These are phyloP conservation scores for Cyprinodon tularosa DNA, from an alignment of 2,113 vertebrate genomes.

Conservation along the genomic window DNA sequence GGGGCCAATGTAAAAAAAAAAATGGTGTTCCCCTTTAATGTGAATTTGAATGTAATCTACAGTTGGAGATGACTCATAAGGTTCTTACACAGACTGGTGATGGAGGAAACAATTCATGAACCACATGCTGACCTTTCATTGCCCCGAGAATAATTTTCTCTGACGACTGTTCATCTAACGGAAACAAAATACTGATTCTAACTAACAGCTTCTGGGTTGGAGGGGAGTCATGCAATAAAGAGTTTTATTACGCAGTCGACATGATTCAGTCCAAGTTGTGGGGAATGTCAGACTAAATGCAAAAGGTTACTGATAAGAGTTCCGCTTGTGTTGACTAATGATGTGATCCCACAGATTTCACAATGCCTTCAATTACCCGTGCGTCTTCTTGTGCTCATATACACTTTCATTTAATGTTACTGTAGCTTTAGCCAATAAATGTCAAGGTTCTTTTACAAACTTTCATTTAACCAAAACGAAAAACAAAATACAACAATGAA, in stretches of 20 bases:
- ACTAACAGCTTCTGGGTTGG: not conserved
- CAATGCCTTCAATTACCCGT: slow-evolving; percentile 12
- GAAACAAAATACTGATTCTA: too few relatives aligned
- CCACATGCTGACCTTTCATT: not conserved
- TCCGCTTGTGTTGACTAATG: not conserved
- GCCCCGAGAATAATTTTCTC: not conserved
- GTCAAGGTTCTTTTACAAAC: slow-evolving; percentile 6
- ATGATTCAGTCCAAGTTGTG: not conserved
- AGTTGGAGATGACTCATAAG: not conserved
- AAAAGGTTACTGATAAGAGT: not conserved
- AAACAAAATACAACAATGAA: slow-evolving; percentile 8
- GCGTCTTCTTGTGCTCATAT: slow-evolving; percentile 3
- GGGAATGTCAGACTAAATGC: not conserved
- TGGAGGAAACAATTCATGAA: not conserved
- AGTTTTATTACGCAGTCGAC: not conserved
- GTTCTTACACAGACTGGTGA: not conserved
- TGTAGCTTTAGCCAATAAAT: not conserved
- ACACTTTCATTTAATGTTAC: slow-evolving; percentile 7
- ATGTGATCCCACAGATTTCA: not conserved
- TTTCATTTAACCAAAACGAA: slow-evolving; percentile 11
- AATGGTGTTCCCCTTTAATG: not conserved
- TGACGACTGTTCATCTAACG: not conserved
- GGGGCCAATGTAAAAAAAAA: not conserved
- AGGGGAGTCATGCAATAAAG: not conserved
- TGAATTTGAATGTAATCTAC: not conserved